Base-by-base conservation (phyloP, 2,888 invertebrate genomes). In the Theretra japonica region DNA sequence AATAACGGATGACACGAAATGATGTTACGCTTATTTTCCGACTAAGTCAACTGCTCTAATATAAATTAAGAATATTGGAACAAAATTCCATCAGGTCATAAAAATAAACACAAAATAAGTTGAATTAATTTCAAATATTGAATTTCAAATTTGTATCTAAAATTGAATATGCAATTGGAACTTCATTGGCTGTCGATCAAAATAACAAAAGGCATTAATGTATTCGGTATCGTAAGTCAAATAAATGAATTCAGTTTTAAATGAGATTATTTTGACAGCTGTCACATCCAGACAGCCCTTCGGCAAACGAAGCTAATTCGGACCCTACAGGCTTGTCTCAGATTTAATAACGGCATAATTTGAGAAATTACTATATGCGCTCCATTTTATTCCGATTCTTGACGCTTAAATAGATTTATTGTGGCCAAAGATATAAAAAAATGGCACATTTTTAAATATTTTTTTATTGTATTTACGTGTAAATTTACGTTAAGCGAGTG, bases 221-320 rank as follows among this genome's bases (percentile, higher is more conserved):
- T 53, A 77, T 77, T 76, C 75, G 74, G 77, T 75, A 75, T 75
- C 74, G 72, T 72, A 77, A 75, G 70, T 77, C 75, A 71, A 74
- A 69, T 73, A 73, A 80, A 74, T 70, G 68, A 71, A 71, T 72
- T 85, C 82, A 83, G 84, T 83, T 81, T 80, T 77, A 82, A 88
- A 87, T 86, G 84, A 86, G 88, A 85, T 86, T 90, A 91, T 92
- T 91, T 92, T 91, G 92, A 92, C 89, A 89, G 90, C 91, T 91
- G 92, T 90, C 91, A 91, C 80, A 84, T 78, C 80, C 91, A 91
- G 87, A 81, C 86, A 86, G 85, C 89, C 91, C 90, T 90, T 88
- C 84, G 89, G 91, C 90, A 89, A 92, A 92, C 89, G 91, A 91
- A 89, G 88, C 90, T 88, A 91, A 92, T 91, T 90, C 85, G 79